Evolutionary conservation across 2,797 vertebrate species (phyloP), one percentile per base, ranked within the genome.

Genomic region (Sebastolobus altivelis): DNA sequence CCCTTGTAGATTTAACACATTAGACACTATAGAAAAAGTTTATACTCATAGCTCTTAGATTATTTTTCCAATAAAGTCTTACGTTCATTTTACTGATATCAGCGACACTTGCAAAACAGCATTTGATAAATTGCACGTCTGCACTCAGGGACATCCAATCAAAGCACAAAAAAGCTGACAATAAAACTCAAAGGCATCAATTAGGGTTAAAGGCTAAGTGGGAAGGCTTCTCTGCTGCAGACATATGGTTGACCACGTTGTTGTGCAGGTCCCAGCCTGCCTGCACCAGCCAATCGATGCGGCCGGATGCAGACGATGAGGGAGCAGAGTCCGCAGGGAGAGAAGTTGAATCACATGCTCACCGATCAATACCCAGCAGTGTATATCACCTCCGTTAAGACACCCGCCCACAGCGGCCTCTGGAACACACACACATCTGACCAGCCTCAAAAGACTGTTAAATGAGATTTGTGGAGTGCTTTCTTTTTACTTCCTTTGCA

Each of bases 341-440:
- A 74, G 72, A 66, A 73, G 87, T 49, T 65, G 80, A 77, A 86
- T 92, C 92, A 92, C 88, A 84, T 85, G 83, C 82, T 73, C 71
- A 81, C 62, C 22, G 38, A 90, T 94, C 94, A 74, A 94, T 95
- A 89, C 81, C 63, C 88, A 74, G 89, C 89, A 81, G 80, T 37
- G 65, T 87, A 86, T 92, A 90, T 90, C 77, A 90, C 82, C 86
- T 79, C 83, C 65, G 67, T 66, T 71, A 67, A 90, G 82, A 80
- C 71, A 63, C 77, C 76, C 80, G 54, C 87, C 69, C 72, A 69
- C 71, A 70, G 66, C 66, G 25, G 33, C 8, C 59, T 58, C 54
- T 74, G 72, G 35, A 87, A 65, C 80, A 71, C 22, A 77, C 22
- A 77, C 68, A 55, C 77, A 55, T 52, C 66, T 43, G 43, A 55